Percentiles rank a stretch among this genome's conserved stretches.
Conservation (phyloP, 2,797 vertebrate species). For the Sebastes iracundus region DNA sequence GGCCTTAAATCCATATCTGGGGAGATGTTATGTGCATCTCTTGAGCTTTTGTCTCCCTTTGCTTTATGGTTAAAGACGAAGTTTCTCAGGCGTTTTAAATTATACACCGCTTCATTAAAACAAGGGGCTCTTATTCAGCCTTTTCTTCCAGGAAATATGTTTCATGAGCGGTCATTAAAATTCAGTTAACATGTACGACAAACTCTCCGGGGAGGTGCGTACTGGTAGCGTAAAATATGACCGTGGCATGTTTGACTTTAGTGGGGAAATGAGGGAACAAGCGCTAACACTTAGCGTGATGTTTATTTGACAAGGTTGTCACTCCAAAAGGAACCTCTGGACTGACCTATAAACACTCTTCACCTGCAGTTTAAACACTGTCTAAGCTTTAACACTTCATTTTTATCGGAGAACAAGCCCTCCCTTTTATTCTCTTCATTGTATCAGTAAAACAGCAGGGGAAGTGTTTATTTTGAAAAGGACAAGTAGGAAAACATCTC, state of each 20-base stretch:
- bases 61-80: constrained; percentile 34
- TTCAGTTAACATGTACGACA: constrained; percentile 32
- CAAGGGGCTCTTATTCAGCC: constrained; percentile 22
- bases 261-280: constrained; percentile 45
- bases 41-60: constrained; percentile 20
- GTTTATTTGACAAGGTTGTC: constrained; percentile 75
- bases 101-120: constrained; percentile 54
- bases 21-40: constrained; percentile 33
- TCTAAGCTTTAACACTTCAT: constrained; percentile 27
- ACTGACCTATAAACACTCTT: constrained; percentile 58
- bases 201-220: constrained; percentile 29
- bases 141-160: constrained; percentile 37
- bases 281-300: constrained; percentile 59
- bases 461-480: constrained; percentile 59
- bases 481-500: constrained; percentile 29
- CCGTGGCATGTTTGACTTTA: constrained; percentile 48
- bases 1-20: constrained; percentile 28
- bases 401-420: constrained; percentile 45
- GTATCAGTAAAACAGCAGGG: constrained; percentile 21
- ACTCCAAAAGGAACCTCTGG: constrained; percentile 43
- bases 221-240: constrained; percentile 37
- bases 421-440: constrained; percentile 19
- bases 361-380: constrained; percentile 61
- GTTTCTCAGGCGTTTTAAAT: constrained; percentile 43
- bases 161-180: constrained; percentile 51